These are phyloP conservation scores for Carcina quercana DNA, from an alignment of 2,888 invertebrate genomes.

Conservation along the genomic window DNA sequence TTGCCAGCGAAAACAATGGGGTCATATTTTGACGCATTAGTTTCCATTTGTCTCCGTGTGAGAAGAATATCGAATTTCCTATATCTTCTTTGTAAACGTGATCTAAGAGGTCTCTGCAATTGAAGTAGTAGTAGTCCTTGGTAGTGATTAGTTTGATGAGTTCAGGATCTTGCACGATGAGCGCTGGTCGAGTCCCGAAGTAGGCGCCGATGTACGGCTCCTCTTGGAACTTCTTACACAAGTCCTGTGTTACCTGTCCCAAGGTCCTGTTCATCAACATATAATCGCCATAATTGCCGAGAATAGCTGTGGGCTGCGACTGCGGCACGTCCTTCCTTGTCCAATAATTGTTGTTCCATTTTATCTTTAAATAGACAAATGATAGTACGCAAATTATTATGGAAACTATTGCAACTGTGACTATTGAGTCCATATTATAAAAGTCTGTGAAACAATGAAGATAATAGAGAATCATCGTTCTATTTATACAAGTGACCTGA, in stretches of 20 bases:
- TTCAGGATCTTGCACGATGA: slow-evolving; percentile 32
- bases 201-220: slow-evolving; percentile 34
- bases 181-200: slow-evolving; percentile 30
- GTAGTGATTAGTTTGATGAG: slow-evolving; percentile 30
- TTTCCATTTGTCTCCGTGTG: slow-evolving; percentile 42
- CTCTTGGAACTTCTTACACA: slow-evolving; percentile 28
- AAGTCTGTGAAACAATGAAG: too few relatives aligned
- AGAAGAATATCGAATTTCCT: slow-evolving; percentile 33
- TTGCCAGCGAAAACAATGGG: slow-evolving; percentile 38
- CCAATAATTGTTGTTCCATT: slow-evolving; percentile 38
- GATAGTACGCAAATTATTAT: neutral
- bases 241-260: slow-evolving; percentile 16
- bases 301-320: slow-evolving; percentile 28
- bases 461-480: too few relatives aligned
- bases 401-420: too few relatives aligned
- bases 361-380: too few relatives aligned
- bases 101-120: slow-evolving; percentile 31
- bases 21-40: slow-evolving; percentile 39
- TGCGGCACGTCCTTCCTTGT: slow-evolving; percentile 32
- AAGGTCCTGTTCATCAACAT: slow-evolving; percentile 25
- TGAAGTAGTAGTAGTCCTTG: slow-evolving; percentile 37
- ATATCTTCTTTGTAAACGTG: slow-evolving; percentile 27
- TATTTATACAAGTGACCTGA: too few relatives aligned
- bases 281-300: slow-evolving; percentile 41
- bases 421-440: too few relatives aligned